Conservation (phyloP, 2,113 vertebrate genomes). For the Origma solitaria region DNA sequence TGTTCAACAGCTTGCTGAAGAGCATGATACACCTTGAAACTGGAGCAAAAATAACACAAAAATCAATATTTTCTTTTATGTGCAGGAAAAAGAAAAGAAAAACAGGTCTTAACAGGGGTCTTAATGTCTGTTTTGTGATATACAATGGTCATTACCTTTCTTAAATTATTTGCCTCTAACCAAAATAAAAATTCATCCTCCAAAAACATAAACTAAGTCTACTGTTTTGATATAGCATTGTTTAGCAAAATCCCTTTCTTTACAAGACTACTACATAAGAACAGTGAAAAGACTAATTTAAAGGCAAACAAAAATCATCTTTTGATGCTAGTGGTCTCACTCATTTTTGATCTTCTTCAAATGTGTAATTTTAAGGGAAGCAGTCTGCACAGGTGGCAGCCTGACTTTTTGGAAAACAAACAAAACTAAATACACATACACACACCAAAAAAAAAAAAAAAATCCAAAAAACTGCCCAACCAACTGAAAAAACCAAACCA, state of each 20-base stretch:
- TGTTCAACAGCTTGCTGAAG: constrained; percentile 89
- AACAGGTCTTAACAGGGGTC: background rate
- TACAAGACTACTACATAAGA: background rate
- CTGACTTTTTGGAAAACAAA: background rate
- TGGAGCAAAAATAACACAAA: constrained; percentile 55
- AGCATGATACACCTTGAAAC: constrained; percentile 89
- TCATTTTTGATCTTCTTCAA: background rate
- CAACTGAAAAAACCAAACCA: no score
- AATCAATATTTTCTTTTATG: background rate
- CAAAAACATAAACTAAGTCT: background rate
- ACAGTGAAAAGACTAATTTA: background rate
- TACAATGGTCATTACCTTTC: background rate
- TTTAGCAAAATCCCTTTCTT: background rate
- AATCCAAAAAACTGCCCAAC: no score
- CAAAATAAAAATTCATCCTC: background rate
- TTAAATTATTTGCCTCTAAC: background rate
- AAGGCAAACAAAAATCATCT: background rate
- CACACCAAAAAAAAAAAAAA: no score
- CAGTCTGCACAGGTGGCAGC: background rate
- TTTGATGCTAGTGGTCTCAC: background rate
- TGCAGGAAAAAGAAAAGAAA: background rate
- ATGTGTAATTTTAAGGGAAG: background rate
- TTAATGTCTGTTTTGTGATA: background rate
- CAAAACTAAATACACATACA: background rate
- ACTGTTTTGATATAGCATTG: background rate